phyloP scores from a whole-genome alignment of 2,888 invertebrate genomes.

The Crossocerus cetratus region DNA sequence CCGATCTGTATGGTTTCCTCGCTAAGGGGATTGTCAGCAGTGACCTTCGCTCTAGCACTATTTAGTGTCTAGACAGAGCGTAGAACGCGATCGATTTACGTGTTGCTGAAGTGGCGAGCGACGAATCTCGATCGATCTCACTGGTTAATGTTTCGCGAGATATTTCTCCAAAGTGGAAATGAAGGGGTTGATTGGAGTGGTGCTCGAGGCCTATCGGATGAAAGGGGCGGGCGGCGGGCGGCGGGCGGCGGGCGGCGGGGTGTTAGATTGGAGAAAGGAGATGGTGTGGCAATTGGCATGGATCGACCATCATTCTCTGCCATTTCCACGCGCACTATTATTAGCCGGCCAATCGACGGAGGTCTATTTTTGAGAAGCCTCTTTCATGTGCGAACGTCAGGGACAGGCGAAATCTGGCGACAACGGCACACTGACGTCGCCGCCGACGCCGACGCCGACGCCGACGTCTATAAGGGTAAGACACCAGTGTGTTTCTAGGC shows the following conservation, averaged over 20 bases:
- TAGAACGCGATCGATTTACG: conserved; percentile 49
- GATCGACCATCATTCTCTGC: too few species aligned
- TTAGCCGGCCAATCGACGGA: too few species aligned
- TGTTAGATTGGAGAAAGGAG: too few species aligned
- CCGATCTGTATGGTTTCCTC: conserved; percentile 44
- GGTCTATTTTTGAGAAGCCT: too few species aligned
- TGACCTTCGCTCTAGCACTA: conserved; percentile 38
- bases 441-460: too few species aligned
- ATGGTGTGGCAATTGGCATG: too few species aligned
- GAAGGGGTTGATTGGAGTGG: too few species aligned
- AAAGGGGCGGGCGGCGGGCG: too few species aligned
- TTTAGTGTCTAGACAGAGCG: conserved; percentile 40
- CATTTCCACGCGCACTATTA: too few species aligned
- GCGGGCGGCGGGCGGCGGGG: too few species aligned
- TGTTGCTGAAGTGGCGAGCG: conserved; percentile 46
- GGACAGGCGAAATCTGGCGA: conserved; percentile 18
- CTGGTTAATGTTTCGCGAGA: neutral
- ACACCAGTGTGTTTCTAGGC: conserved; percentile 30
- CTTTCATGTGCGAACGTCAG: neutral
- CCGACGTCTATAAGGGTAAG: too few species aligned
- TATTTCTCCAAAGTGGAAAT: neutral
- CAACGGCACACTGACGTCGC: neutral
- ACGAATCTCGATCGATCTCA: neutral
- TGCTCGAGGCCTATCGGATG: too few species aligned
- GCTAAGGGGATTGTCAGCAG: conserved; percentile 49